Base-by-base conservation (phyloP, 2,888 invertebrate genomes). In the Ernsta delagoae region DNA sequence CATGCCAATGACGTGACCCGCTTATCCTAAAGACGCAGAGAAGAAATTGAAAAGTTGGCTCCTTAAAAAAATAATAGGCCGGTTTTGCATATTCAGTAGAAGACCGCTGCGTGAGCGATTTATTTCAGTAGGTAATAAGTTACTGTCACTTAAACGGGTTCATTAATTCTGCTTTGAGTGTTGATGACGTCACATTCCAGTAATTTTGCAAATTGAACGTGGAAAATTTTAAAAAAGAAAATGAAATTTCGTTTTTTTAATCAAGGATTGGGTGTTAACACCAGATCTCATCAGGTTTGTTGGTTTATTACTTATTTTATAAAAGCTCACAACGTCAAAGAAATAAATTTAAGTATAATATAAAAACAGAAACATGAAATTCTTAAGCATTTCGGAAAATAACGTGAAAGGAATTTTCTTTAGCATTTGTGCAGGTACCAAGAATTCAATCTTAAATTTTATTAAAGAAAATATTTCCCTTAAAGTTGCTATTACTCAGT, bases 1-100 rank as follows among this genome's bases (percentile, higher is more conserved):
- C 78, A 72, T 72, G 71, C 77, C 76, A 79, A 76, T 78, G 76
- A 79, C 81, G 79, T 70, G 70, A 75, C 80, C 77, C 62, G 73
- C 77, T 77, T 82, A 82, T 80, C 82, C 80, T 83, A 76, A 53
- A 61, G 57, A 50, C 62, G 41, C 68, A 68, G 68, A 68, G 50
- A 12, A 57, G 62, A 68, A 50, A 63, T 68, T 63, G 45, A 9
- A 39, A 48, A 45, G 56, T 56, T 34, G 57, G 39, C 11, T 57
- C 56, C 45, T 57, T 16, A 48, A 48, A 65, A 65, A 65, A 48
- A 65, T 65, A 34, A 34, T 34, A 34, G 56, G n/a, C 56, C n/a
- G 5, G 24, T 56, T 56, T 56, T 56, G 56, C 56, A 56, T 56
- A 34, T 34, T 56, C 56, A 53, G 50, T 34, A 11, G 31, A n/a